Conservation (phyloP, 2,888 invertebrate genomes). For the Cantharis lateralis region DNA sequence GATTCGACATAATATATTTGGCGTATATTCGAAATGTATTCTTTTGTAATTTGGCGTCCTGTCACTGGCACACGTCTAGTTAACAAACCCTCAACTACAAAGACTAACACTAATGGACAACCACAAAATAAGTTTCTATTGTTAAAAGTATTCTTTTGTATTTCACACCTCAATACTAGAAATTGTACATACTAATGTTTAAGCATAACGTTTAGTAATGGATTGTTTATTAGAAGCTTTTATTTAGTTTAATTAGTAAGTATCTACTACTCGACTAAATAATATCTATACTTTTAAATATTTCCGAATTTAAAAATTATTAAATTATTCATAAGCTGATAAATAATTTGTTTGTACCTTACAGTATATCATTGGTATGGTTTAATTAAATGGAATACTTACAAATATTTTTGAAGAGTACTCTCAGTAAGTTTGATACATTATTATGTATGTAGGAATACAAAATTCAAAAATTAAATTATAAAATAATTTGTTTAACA, state of each 20-base stretch:
- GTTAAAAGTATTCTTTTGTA: background rate
- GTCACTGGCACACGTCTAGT: constrained; percentile 6
- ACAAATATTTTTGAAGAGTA: too few species aligned
- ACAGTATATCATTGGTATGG: too few species aligned
- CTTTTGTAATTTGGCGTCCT: background rate
- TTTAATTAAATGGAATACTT: too few species aligned
- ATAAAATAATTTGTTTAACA: too few species aligned
- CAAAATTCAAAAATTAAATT: too few species aligned
- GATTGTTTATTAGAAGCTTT: background rate
- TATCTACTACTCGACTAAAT: background rate
- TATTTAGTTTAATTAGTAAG: background rate
- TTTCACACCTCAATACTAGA: background rate
- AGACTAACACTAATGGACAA: constrained; percentile 11
- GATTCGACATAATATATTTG: background rate
- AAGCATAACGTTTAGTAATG: background rate
- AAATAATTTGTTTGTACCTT: too few species aligned
- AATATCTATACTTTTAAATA: background rate
- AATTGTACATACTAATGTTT: background rate
- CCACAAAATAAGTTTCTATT: constrained; percentile 10
- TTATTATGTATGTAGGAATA: too few species aligned
- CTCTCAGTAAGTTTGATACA: too few species aligned
- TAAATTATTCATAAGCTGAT: too few species aligned
- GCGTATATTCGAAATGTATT: constrained; percentile 3
- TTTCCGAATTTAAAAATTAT: background rate
- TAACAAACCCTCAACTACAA: background rate